Evolutionary conservation across 2,888 invertebrate genomes (phyloP), one percentile per base, ranked within the genome.

Genomic region (Phortica okadai): DNA sequence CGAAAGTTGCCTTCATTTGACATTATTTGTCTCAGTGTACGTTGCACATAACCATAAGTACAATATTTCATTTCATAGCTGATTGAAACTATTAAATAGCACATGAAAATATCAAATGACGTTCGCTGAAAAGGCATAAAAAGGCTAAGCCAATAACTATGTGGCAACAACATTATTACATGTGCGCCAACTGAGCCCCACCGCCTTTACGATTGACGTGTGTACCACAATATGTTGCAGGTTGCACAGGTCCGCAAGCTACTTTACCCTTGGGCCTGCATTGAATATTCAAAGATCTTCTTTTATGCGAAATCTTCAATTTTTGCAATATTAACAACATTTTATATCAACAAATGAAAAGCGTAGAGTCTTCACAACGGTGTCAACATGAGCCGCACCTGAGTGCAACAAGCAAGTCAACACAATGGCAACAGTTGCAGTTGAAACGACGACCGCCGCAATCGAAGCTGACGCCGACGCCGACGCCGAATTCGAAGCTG

Each of bases 131-230:
- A 44, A 67, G 44, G 8, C 8, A 44, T 11, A 67, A 67, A 67
- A 42, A 44, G 67, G 67, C 67, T 33, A 67, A 67, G 41, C 67
- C 44, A n/a, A 44, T 41, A 67, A 67, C n/a, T 59, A 59, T 21
- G 59, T 16, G 59, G 56, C 25, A 33, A 72, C 70, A 72, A 72
- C n/a, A 72, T 72, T 72, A 72, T 72, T 56, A 72, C 56, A 54
- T 50, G 50, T 8, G 50, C 50, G 10, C 14, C 50, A 50, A 50
- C 50, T 3, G 50, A 11, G 50, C 50, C 50, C 14, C 10, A 11
- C 10, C 50, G 10, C 2, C 8, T 8, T 6, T 6, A 50, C 10
- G 1, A 8, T 50, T 14, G 50, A 50, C 8, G 50, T 50, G 50
- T 50, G 50, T 8, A 50, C 50, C 10, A 50, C 50, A 50, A 50